phyloP scores from a whole-genome alignment of 2,888 invertebrate genomes.

The Diabrotica balteata region DNA sequence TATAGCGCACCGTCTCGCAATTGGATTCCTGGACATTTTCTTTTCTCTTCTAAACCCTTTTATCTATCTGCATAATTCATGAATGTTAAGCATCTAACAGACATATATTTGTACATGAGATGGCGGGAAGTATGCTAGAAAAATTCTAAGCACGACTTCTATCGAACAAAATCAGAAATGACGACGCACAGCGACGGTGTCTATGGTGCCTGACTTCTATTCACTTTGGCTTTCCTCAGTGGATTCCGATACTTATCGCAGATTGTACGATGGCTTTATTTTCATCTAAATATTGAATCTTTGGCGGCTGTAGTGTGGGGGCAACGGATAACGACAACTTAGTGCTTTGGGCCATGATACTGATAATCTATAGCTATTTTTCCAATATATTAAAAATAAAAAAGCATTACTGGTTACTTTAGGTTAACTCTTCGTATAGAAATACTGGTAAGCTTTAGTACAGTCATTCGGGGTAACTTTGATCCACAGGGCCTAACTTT shows the following conservation, averaged over 20 bases:
- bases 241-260: slow-evolving; percentile 18
- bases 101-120: slow-evolving; percentile 25
- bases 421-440: too few species aligned
- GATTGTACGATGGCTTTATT: slow-evolving; percentile 9
- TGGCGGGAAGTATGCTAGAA: slow-evolving; percentile 16
- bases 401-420: too few species aligned
- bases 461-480: too few species aligned
- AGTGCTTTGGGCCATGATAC: too few species aligned
- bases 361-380: too few species aligned
- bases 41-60: slow-evolving; percentile 6
- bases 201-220: slow-evolving; percentile 10
- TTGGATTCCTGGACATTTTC: slow-evolving; percentile 13
- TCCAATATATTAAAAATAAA: too few species aligned
- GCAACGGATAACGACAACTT: too few species aligned
- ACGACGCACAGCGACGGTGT: slow-evolving; percentile 15
- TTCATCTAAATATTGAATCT: slow-evolving; percentile 5
- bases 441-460: too few species aligned
- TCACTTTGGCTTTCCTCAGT: slow-evolving; percentile 21
- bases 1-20: slow-evolving; percentile 6
- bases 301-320: too few species aligned
- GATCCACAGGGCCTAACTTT: too few species aligned
- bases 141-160: slow-evolving; percentile 30
- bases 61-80: slow-evolving; percentile 20
- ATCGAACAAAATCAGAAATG: slow-evolving; percentile 31
- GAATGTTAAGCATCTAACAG: slow-evolving; percentile 12